These are phyloP conservation scores for Arctia plantaginis DNA, from an alignment of 2,888 invertebrate genomes.

Conservation along the genomic window DNA sequence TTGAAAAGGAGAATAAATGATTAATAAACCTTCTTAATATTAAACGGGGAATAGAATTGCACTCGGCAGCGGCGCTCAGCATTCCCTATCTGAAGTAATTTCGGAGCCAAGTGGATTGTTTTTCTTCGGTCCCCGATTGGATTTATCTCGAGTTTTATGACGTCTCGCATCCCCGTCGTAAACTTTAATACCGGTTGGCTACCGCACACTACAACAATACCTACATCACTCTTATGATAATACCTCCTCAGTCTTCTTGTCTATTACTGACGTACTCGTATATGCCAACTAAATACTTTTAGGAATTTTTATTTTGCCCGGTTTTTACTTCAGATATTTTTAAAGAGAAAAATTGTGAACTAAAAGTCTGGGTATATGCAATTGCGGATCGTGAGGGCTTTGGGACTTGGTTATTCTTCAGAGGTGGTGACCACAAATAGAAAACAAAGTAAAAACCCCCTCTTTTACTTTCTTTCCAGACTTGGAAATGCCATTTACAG, in stretches of 20 bases:
- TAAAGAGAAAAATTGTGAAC: background rate
- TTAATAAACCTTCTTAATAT: constrained; percentile 53
- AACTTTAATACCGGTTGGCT: constrained; percentile 81
- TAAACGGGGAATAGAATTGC: constrained; percentile 57
- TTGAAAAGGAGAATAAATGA: constrained; percentile 18
- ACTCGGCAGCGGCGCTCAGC: constrained; percentile 24
- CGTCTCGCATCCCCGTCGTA: constrained; percentile 83
- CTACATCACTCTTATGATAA: constrained; percentile 52
- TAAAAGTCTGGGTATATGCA: background rate
- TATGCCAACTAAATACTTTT: background rate
- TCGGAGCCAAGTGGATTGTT: constrained; percentile 80
- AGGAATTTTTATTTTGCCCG: background rate
- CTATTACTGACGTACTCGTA: constrained; percentile 7
- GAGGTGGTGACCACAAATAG: background rate
- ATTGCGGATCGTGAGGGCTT: background rate
- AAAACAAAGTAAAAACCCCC: no score
- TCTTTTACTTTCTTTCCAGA: no score
- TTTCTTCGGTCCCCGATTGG: constrained; percentile 81
- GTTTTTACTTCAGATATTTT: background rate
- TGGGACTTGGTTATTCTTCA: no score
- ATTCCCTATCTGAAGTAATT: constrained; percentile 68
- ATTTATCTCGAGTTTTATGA: constrained; percentile 84
- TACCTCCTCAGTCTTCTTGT: constrained; percentile 27
- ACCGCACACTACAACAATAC: constrained; percentile 65
- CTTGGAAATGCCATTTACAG: background rate